These are phyloP conservation scores for Tribolium freemani DNA, from an alignment of 2,888 invertebrate species.

Conservation along the genomic window DNA sequence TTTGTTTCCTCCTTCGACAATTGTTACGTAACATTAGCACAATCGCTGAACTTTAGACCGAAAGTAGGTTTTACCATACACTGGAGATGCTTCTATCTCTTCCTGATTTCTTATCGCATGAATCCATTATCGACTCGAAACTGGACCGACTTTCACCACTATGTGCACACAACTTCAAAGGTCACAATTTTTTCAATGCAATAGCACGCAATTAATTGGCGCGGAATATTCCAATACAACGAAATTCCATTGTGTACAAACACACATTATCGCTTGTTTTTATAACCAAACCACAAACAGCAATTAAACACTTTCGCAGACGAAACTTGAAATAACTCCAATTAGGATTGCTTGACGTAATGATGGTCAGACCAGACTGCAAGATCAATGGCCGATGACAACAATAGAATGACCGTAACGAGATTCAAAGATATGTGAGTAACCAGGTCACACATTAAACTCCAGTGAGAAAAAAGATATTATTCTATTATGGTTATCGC, in stretches of 20 bases:
- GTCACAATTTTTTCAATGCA: conserved; percentile 7
- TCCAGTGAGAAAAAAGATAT: conserved; percentile 6
- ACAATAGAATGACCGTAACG: conserved; percentile 43
- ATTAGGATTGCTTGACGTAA: no score
- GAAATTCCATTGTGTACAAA: conserved; percentile 22
- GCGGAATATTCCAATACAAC: conserved; percentile 23
- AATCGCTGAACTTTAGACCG: conserved; percentile 25
- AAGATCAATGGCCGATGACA: conserved; percentile 19
- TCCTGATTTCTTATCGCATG: conserved; percentile 2
- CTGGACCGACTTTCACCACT: conserved; percentile 27
- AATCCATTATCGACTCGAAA: background rate
- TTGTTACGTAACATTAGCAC: conserved; percentile 6
- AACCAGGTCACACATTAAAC: conserved; percentile 51
- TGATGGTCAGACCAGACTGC: background rate
- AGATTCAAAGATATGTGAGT: conserved; percentile 46
- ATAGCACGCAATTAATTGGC: conserved; percentile 30
- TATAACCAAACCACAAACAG: conserved; percentile 2
- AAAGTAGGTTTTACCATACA: conserved; percentile 10
- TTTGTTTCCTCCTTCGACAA: conserved; percentile 13
- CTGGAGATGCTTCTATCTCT: background rate
- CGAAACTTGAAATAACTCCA: conserved; percentile 7
- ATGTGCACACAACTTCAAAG: conserved; percentile 12
- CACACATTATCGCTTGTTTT: conserved; percentile 32
- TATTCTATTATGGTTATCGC: conserved; percentile 44
- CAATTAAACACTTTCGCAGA: conserved; percentile 8